Evolutionary conservation across 1,140 invertebrate species (phyloP).

Genomic region (Monochamus saltuarius): DNA sequence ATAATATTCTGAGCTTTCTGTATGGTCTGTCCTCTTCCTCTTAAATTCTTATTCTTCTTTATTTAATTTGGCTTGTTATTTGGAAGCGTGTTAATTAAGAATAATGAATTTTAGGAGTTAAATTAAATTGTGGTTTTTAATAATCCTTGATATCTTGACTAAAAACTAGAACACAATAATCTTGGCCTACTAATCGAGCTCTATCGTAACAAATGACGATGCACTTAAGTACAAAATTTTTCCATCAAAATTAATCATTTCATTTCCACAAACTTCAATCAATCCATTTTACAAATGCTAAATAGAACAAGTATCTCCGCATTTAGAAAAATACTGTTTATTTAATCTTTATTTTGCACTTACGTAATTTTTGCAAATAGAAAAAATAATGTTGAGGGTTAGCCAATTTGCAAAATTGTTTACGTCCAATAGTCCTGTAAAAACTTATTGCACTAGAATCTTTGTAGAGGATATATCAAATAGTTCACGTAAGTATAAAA

Average conservation of each 20-base stretch:
- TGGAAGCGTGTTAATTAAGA: no score
- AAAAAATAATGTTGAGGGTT: conserved; percentile 4
- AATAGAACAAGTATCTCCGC: neutral
- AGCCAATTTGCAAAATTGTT: neutral
- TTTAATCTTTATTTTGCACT: neutral
- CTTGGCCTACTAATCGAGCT: no score
- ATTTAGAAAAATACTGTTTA: neutral
- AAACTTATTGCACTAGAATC: neutral
- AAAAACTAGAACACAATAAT: no score
- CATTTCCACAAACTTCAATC: neutral
- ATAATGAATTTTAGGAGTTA: no score
- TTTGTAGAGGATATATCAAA: neutral
- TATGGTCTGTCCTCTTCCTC: no score
- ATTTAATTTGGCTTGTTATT: no score
- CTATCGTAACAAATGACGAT: no score
- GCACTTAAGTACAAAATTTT: no score
- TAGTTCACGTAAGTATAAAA: conserved; percentile 1
- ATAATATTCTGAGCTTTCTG: no score
- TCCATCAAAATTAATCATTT: conserved; percentile 12
- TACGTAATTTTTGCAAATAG: neutral
- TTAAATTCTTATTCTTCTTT: no score
- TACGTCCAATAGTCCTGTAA: neutral
- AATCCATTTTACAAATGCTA: neutral
- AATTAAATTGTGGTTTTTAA: no score
- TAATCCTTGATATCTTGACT: no score